A percentile compares a stretch with the other conserved stretches of the same genome.
Evolutionary conservation across 2,888 invertebrate genomes (phyloP).

Genomic region (Anoncus sp.): DNA sequence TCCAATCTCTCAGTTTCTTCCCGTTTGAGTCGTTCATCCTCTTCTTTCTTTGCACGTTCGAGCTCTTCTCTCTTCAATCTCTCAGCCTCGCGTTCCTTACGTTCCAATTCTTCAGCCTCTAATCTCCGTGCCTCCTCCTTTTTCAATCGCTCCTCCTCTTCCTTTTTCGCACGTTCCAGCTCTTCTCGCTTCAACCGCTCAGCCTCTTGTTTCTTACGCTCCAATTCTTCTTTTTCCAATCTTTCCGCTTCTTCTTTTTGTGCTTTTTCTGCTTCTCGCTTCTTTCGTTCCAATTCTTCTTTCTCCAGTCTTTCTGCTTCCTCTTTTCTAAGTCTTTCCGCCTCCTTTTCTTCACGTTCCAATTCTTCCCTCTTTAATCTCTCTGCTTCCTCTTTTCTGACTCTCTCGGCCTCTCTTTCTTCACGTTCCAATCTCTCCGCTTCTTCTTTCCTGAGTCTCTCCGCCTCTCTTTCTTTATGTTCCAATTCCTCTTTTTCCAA

Average conservation of each 20-base stretch:
- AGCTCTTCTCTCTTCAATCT: constrained; percentile 65
- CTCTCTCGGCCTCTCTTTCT: constrained; percentile 54
- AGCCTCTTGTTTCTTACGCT: constrained; percentile 54
- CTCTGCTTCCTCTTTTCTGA: constrained; percentile 52
- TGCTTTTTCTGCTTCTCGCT: constrained; percentile 64
- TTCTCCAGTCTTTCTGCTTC: constrained; percentile 26
- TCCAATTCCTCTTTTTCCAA: constrained; percentile 68
- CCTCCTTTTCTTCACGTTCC: constrained; percentile 56
- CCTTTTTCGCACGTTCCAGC: constrained; percentile 14
- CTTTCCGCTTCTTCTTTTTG: constrained; percentile 50
- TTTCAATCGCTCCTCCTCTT: constrained; percentile 18
- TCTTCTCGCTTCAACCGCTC: constrained; percentile 65
- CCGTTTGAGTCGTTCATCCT: constrained; percentile 61
- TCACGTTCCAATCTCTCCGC: constrained; percentile 56
- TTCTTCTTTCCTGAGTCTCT: constrained; percentile 61
- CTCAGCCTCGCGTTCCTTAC: constrained; percentile 73
- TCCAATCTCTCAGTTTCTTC: constrained; percentile 75
- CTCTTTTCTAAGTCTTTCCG: constrained; percentile 62
- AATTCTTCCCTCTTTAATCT: constrained; percentile 32
- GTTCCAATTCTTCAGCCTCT: constrained; percentile 54
- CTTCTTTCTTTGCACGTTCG: constrained; percentile 49
- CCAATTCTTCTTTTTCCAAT: constrained; percentile 56
- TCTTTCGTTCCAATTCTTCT: constrained; percentile 50
- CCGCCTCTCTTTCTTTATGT: constrained; percentile 45
- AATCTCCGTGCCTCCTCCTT: constrained; percentile 63